Conservation (phyloP, 2,797 vertebrate species). For the Hybognathus amarus region DNA sequence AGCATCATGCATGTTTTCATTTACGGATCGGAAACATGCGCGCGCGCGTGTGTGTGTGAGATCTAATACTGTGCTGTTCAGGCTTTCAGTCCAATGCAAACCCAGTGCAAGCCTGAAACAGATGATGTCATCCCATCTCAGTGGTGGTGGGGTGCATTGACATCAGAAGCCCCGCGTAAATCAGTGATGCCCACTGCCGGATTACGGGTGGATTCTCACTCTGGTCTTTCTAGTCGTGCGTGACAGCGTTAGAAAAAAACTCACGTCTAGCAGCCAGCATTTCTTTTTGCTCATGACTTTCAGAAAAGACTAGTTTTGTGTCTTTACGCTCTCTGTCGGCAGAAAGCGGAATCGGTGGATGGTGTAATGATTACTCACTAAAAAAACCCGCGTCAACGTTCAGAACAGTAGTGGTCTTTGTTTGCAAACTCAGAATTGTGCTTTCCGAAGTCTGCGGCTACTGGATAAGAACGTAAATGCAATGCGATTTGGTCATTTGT, state of each 20-base stretch:
- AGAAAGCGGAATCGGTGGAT: conserved; percentile 63
- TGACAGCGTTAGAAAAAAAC: conserved; percentile 20
- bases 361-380: neutral
- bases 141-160: conserved; percentile 39
- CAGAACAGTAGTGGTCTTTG: neutral
- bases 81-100: neutral
- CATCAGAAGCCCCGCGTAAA: conserved; percentile 32
- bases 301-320: conserved; percentile 62
- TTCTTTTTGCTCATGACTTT: neutral
- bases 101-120: conserved; percentile 50
- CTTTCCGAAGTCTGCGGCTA: neutral
- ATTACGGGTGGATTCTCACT: conserved; percentile 22
- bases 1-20: neutral
- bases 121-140: conserved; percentile 59
- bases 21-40: neutral
- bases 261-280: conserved; percentile 7
- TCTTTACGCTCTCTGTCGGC: conserved; percentile 82
- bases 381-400: neutral
- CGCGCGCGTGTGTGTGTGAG: neutral
- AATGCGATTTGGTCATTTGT: neutral
- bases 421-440: conserved; percentile 21
- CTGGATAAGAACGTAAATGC: neutral
- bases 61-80: neutral
- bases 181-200: conserved; percentile 17
- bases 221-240: neutral